A percentile compares a stretch with the other conserved stretches of the same genome.
Evolutionary conservation across 1,140 invertebrate genomes (phyloP).

Genomic region (Trichonephila clavipes): DNA sequence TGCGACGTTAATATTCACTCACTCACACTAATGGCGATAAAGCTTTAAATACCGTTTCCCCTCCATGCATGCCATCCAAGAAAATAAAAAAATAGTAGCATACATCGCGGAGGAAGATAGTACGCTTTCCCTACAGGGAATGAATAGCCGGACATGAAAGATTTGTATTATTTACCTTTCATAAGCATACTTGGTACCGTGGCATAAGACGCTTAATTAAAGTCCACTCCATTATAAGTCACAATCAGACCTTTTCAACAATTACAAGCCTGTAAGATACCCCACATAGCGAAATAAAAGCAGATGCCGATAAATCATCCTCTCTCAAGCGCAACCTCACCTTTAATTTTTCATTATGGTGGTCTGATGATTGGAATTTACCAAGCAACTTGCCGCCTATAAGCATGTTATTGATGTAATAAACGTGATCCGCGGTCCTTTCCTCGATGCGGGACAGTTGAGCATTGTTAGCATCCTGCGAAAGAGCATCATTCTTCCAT

Average conservation of each 20-base stretch:
- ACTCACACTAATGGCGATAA: too few relatives aligned
- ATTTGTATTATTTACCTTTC: too few relatives aligned
- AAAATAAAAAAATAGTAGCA: too few relatives aligned
- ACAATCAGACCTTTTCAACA: constrained; percentile 7
- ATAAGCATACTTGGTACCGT: too few relatives aligned
- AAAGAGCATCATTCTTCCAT: constrained; percentile 45
- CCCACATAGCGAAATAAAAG: constrained; percentile 13
- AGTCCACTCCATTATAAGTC: not conserved
- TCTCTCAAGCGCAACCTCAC: constrained; percentile 1
- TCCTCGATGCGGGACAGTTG: not conserved
- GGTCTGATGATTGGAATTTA: constrained; percentile 63
- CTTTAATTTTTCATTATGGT: constrained; percentile 72
- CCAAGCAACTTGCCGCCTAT: constrained; percentile 38
- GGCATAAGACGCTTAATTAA: constrained; percentile 4
- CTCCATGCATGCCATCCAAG: too few relatives aligned
- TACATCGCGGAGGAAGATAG: too few relatives aligned
- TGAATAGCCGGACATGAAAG: too few relatives aligned
- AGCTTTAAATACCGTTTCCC: too few relatives aligned
- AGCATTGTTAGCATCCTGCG: constrained; percentile 42
- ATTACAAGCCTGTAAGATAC: constrained; percentile 21
- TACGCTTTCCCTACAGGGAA: too few relatives aligned
- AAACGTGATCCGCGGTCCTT: constrained; percentile 58
- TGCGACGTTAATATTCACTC: too few relatives aligned
- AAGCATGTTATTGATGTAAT: constrained; percentile 72
- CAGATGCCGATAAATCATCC: constrained; percentile 29